Evolutionary conservation across 2,113 vertebrate genomes (phyloP).

Genomic region (Salvelinus namaycush): DNA sequence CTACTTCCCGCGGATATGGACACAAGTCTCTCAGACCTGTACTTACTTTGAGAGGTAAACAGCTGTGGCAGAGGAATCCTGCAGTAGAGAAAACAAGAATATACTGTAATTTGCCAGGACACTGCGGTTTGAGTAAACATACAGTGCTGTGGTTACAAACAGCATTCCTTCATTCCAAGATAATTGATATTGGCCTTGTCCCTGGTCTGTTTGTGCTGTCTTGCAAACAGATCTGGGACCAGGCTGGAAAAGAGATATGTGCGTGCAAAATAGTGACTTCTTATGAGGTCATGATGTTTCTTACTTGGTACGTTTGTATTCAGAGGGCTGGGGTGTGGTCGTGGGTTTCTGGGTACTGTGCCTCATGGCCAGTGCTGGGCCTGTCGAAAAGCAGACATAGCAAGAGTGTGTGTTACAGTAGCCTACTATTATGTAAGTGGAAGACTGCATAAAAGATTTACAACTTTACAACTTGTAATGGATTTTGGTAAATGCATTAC

Average conservation of each 20-base stretch:
- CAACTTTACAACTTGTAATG: neutral
- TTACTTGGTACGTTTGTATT: slow-evolving; percentile 60
- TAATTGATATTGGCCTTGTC: neutral
- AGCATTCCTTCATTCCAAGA: neutral
- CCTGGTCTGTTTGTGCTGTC: too few relatives aligned
- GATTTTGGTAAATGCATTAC: too few relatives aligned
- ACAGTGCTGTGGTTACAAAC: slow-evolving; percentile 6
- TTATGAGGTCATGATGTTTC: neutral
- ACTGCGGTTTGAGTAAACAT: slow-evolving; percentile 8
- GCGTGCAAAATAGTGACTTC: neutral
- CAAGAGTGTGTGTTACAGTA: neutral
- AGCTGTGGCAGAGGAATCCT: slow-evolving; percentile 56
- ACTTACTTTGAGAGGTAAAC: slow-evolving; percentile 56
- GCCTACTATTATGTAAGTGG: neutral
- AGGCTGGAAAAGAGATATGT: neutral
- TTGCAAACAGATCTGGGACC: too few relatives aligned
- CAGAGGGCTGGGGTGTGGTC: slow-evolving; percentile 34
- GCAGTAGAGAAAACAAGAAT: slow-evolving; percentile 26
- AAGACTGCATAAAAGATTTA: neutral
- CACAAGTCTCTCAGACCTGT: too few relatives aligned
- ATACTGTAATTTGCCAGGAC: neutral
- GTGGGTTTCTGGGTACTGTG: slow-evolving; percentile 17
- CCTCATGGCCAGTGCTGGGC: slow-evolving; percentile 26
- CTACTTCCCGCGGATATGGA: neutral
- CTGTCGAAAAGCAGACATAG: slow-evolving; percentile 41